Conservation (phyloP, 1,140 invertebrate species). For the Zaprionus africanus region DNA sequence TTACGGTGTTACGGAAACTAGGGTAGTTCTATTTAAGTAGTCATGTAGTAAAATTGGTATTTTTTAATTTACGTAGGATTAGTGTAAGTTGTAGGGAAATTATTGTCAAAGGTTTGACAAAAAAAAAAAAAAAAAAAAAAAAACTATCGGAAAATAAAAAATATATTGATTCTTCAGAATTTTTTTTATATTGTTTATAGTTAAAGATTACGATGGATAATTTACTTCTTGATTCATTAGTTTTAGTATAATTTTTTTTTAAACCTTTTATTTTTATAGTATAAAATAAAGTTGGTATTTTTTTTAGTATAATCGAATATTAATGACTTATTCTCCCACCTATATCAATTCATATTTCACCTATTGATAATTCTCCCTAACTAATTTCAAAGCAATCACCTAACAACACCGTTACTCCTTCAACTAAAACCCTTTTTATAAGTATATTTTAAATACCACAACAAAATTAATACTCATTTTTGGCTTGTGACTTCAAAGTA, state of each 20-base stretch:
- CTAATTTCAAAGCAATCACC: background rate
- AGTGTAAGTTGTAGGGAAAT: background rate
- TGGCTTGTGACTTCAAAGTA: constrained; percentile 5
- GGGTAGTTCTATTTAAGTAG: background rate
- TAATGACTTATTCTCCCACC: too few species aligned
- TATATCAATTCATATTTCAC: too few species aligned
- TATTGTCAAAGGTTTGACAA: background rate
- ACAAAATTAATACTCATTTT: background rate
- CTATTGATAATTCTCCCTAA: background rate
- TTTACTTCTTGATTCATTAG: too few species aligned
- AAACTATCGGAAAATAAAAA: background rate
- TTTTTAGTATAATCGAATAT: too few species aligned
- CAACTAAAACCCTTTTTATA: background rate
- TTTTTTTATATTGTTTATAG: too few species aligned
- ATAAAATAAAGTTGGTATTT: too few species aligned
- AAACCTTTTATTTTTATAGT: too few species aligned
- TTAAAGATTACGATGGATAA: too few species aligned
- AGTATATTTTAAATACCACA: constrained; percentile 3
- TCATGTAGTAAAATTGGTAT: too few species aligned
- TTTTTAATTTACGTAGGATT: too few species aligned
- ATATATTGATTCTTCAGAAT: too few species aligned
- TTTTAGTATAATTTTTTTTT: too few species aligned
- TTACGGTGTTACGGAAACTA: background rate
- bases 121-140: background rate
- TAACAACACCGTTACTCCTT: background rate